Base-by-base conservation (phyloP, 2,888 invertebrate species). In the Theodoxus fluviatilis region DNA sequence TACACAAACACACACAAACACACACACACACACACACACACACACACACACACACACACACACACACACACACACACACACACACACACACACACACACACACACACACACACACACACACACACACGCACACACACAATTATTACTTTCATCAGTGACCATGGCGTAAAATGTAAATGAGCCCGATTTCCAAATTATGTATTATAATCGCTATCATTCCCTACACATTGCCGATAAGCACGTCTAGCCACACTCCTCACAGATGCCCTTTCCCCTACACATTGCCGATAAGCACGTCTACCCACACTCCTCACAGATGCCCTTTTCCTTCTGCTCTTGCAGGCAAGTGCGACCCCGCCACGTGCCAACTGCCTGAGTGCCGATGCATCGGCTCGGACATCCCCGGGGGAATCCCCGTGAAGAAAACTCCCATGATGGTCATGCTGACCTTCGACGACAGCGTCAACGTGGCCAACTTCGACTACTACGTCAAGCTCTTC, bases 391-490 rank as follows among this genome's bases (percentile, higher is more conserved):
- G 75, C 4, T 49, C 70, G 9, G 73, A 76, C 57, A 74, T 78
- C 33, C 78, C 78, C 0, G 74, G 75, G 0, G 73, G 69, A 1
- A 28, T 78, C 7, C 71, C 74, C 9, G 68, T 49, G 9, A 59
- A 73, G 18, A 71, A 76, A n/a, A 74, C 74, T 0, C 81, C 81
- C 0, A 74, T 75, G 74, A 78, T 81, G 72, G 75, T 81, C 61
- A 77, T 79, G 78, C 74, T 81, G n/a, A 79, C 80, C 9, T 80
- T 81, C 67, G 81, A 81, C 67, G 81, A 81, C 70, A 76, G 76
- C 40, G 76, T 81, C 70, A 79, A 78, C 67, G 66, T 64, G 31
- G 71, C 68, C 47, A 75, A 77, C 67, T 75, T 71, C 65, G 67
- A 71, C 61, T 74, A 71, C 72, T 80, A 73, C 68, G 69, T 59